Evolutionary conservation across 2,888 invertebrate species (phyloP).

Genomic region (Dolomedes plantarius): DNA sequence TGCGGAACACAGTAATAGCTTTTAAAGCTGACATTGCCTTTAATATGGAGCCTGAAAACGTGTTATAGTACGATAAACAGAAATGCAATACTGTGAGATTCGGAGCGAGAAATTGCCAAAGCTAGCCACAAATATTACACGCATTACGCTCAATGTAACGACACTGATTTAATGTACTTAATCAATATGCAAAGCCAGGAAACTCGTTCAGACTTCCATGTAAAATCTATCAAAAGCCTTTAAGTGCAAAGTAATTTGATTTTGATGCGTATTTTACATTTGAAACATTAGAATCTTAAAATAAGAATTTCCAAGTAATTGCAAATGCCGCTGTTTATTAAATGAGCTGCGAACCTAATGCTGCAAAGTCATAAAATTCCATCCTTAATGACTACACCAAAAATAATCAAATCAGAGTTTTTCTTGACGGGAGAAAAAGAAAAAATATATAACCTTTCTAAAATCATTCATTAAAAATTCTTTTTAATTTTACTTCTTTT

Average conservation of each 20-base stretch:
- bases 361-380: background rate
- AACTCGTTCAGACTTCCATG: too few relatives aligned
- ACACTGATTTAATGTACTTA: background rate
- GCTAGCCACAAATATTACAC: background rate
- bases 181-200: background rate
- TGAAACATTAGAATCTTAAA: background rate
- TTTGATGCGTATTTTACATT: background rate
- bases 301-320: constrained; percentile 1
- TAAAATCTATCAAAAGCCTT: background rate
- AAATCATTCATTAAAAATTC: background rate
- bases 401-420: background rate
- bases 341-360: background rate
- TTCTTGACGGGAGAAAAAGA: background rate
- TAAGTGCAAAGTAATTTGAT: background rate
- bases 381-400: background rate
- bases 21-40: background rate
- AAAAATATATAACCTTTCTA: background rate
- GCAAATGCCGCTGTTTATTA: background rate
- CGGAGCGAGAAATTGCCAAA: background rate
- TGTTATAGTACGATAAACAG: background rate
- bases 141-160: background rate
- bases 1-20: background rate
- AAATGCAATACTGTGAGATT: background rate
- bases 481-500: background rate
- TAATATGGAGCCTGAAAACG: background rate